Conservation (phyloP, 23 tunicate species). For the Trididemnum clinides region DNA sequence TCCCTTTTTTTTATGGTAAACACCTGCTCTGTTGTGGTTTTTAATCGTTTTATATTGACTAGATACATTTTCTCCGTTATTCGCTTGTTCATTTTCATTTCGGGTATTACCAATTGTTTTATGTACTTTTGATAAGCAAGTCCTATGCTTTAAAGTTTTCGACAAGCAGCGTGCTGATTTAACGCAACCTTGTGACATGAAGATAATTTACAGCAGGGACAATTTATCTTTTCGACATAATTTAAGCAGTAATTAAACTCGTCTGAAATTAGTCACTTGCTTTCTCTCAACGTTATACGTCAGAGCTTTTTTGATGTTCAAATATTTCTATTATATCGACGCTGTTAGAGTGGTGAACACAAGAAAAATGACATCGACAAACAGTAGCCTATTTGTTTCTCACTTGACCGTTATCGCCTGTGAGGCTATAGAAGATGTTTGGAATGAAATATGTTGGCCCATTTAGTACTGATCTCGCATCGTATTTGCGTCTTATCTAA, state of each 20-base stretch:
- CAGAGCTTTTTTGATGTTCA: slow-evolving; percentile 14
- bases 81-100: too few species aligned
- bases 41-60: too few species aligned
- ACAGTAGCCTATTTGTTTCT: slow-evolving; percentile 21
- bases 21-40: too few species aligned
- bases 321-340: not conserved
- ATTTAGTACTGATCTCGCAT: too few species aligned
- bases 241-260: slow-evolving; percentile 40
- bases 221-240: slow-evolving; percentile 49
- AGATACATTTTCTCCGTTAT: too few species aligned
- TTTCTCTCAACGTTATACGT: not conserved
- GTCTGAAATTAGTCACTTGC: not conserved
- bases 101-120: too few species aligned
- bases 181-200: not conserved
- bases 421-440: not conserved
- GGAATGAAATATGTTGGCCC: too few species aligned
- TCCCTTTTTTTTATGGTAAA: too few species aligned
- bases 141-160: too few species aligned
- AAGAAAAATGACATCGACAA: slow-evolving; percentile 42
- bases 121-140: too few species aligned
- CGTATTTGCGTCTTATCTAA: too few species aligned
- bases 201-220: not conserved
- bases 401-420: slow-evolving; percentile 41
- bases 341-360: slow-evolving; percentile 40
- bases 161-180: not conserved